Conservation (phyloP, 1,140 invertebrate genomes). For the Zeugodacus cucurbitae region DNA sequence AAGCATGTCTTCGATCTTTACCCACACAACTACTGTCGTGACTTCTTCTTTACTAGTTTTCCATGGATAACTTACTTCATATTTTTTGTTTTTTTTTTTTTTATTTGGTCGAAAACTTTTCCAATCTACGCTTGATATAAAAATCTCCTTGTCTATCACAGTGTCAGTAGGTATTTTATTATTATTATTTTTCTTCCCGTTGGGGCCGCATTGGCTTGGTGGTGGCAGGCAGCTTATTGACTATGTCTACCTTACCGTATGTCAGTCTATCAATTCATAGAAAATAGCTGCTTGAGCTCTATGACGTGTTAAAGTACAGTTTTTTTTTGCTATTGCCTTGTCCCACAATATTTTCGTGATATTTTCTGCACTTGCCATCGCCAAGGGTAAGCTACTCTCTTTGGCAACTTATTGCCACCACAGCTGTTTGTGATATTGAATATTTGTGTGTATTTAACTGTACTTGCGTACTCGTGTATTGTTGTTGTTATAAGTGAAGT, state of each 20-base stretch:
- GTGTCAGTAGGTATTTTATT: constrained; percentile 64
- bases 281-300: background rate
- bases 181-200: constrained; percentile 52
- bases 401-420: background rate
- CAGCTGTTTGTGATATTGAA: background rate
- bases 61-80: background rate
- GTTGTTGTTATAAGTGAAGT: no score
- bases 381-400: background rate
- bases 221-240: background rate
- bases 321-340: background rate
- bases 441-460: no score
- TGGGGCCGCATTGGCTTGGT: background rate
- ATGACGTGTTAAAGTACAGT: background rate
- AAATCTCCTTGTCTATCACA: constrained; percentile 62
- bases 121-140: constrained; percentile 64
- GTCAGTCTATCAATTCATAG: background rate
- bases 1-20: background rate
- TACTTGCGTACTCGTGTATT: no score
- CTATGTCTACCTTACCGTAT: background rate
- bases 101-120: constrained; percentile 59
- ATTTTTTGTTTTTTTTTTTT: background rate
- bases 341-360: background rate
- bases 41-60: background rate
- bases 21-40: background rate
- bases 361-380: background rate